phyloP scores from a whole-genome alignment of 1,140 invertebrate genomes.

The Pogonognathellus flavescens region DNA sequence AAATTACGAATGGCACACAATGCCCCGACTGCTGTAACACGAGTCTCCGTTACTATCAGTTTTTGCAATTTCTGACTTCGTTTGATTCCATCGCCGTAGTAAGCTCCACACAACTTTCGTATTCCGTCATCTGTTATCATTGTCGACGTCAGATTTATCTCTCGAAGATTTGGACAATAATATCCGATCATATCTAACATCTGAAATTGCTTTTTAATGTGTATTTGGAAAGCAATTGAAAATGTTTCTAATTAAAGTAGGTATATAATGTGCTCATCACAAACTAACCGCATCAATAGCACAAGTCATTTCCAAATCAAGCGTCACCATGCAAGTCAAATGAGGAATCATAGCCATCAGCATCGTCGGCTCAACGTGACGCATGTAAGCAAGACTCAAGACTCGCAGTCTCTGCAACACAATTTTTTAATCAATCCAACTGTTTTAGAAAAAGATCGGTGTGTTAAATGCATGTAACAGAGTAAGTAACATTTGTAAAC shows the following conservation, averaged over 20 bases:
- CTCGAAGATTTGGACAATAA: constrained; percentile 67
- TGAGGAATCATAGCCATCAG: constrained; percentile 66
- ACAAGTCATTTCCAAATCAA: constrained; percentile 69
- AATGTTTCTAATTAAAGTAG: background rate
- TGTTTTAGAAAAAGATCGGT: no score
- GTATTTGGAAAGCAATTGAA: no score
- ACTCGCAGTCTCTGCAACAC: constrained; percentile 67
- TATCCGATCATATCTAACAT: constrained; percentile 67
- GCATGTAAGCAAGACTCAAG: constrained; percentile 68
- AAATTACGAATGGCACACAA: constrained; percentile 66
- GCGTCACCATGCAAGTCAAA: constrained; percentile 64
- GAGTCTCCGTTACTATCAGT: constrained; percentile 68
- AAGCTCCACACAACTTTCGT: constrained; percentile 64
- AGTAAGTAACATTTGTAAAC: no score
- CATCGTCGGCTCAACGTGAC: constrained; percentile 67
- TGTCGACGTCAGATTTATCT: constrained; percentile 68
- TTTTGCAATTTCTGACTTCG: constrained; percentile 66
- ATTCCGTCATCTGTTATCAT: constrained; percentile 68
- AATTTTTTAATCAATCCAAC: background rate
- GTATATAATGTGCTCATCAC: background rate
- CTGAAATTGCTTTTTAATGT: constrained; percentile 53
- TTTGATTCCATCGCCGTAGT: constrained; percentile 62
- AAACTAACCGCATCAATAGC: constrained; percentile 68
- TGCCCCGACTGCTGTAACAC: constrained; percentile 66
- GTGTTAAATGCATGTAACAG: no score